Evolutionary conservation across 2,888 invertebrate genomes (phyloP).

Genomic region (Sarcophaga subvicina): DNA sequence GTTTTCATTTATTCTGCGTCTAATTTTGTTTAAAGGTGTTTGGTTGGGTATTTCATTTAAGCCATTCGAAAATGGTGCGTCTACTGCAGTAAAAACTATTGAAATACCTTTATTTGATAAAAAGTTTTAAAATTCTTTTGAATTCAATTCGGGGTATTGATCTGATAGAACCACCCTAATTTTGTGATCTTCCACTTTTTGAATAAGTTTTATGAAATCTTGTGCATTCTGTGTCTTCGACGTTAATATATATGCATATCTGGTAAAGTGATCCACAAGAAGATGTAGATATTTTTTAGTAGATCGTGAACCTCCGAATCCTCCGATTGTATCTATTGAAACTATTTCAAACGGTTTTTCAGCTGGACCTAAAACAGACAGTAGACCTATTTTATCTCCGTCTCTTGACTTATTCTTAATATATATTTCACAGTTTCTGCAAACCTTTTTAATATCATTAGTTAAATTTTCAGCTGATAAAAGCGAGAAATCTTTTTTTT

Average conservation of each 20-base stretch:
- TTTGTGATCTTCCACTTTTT: constrained; percentile 67
- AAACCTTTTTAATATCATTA: constrained; percentile 42
- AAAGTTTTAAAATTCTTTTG: no score
- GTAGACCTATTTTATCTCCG: constrained; percentile 54
- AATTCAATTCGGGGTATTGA: no score
- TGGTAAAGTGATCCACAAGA: constrained; percentile 66
- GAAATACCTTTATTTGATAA: no score
- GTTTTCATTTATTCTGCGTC: no score
- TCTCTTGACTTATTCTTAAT: constrained; percentile 65
- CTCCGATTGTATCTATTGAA: constrained; percentile 75
- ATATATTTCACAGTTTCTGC: constrained; percentile 51
- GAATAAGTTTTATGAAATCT: constrained; percentile 73
- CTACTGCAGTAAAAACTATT: no score
- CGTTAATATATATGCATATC: constrained; percentile 72
- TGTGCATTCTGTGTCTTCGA: constrained; percentile 60
- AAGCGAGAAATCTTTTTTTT: constrained; percentile 55
- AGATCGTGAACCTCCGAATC: constrained; percentile 75
- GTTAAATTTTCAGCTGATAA: constrained; percentile 62
- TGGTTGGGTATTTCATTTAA: constrained; percentile 47
- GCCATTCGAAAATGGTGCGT: no score
- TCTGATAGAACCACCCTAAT: constrained; percentile 55
- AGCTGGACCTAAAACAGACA: constrained; percentile 68
- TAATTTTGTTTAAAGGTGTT: no score
- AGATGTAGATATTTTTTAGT: constrained; percentile 74
- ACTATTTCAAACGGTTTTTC: constrained; percentile 73